Percentiles rank a stretch among this genome's conserved stretches.
Evolutionary conservation across 2,113 vertebrate species (phyloP).

Genomic region (Coptodon rendalli): DNA sequence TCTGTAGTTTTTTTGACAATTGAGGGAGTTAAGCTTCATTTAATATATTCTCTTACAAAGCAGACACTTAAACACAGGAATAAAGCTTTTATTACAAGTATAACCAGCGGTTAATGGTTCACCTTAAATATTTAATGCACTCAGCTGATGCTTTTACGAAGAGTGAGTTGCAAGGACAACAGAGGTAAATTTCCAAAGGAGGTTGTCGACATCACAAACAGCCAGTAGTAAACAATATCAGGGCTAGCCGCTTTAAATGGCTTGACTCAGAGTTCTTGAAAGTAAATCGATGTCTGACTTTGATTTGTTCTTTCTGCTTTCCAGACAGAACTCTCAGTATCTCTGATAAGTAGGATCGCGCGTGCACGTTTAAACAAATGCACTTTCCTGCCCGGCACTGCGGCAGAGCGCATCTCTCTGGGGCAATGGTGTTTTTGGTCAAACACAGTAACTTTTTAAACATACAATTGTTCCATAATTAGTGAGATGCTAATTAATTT

Average conservation of each 20-base stretch:
- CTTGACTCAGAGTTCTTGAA: neutral
- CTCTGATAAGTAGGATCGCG: neutral
- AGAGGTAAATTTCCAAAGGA: neutral
- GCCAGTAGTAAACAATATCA: neutral
- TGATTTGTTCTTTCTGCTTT: neutral
- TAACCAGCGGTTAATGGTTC: neutral
- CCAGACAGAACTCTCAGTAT: neutral
- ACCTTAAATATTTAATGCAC: neutral
- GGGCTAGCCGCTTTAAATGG: neutral
- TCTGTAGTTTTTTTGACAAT: neutral
- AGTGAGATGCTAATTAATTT: slow-evolving; percentile 69
- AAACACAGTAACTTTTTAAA: slow-evolving; percentile 72
- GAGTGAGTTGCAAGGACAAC: slow-evolving; percentile 23
- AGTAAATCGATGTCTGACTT: neutral
- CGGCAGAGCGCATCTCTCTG: slow-evolving; percentile 32
- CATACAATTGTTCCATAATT: slow-evolving; percentile 76
- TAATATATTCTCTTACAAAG: neutral
- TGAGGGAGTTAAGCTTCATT: neutral
- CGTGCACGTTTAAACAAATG: slow-evolving; percentile 39
- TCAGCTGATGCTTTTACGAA: slow-evolving; percentile 9
- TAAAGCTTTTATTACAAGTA: neutral
- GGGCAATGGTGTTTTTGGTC: slow-evolving; percentile 64
- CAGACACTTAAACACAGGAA: neutral
- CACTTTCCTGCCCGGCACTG: slow-evolving; percentile 26
- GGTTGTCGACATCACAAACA: neutral